Conservation (phyloP, 2,113 vertebrate species). For the Stigmatopora argus region DNA sequence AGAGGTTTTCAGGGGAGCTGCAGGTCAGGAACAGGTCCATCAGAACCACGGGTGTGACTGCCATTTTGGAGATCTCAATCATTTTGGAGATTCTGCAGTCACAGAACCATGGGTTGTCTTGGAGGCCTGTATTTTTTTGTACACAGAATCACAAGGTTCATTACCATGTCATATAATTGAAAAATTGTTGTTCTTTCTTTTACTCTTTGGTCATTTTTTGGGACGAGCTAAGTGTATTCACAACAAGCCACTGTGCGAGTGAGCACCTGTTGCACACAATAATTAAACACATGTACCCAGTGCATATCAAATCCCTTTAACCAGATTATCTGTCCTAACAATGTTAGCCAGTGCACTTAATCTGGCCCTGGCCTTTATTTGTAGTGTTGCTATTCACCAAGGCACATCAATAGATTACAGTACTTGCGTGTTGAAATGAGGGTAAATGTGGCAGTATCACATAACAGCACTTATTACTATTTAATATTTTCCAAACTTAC, state of each 20-base stretch:
- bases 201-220: not conserved
- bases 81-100: constrained; percentile 92
- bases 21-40: constrained; percentile 83
- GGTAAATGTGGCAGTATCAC: not conserved
- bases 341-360: constrained; percentile 48
- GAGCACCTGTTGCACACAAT: constrained; percentile 35
- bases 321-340: constrained; percentile 64
- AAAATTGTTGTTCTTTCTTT: not conserved
- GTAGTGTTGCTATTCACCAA: constrained; percentile 12
- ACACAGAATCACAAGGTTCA: not conserved
- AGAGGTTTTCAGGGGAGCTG: constrained; percentile 79
- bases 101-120: constrained; percentile 95
- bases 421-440: not conserved
- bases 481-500: constrained; percentile 5
- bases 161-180: not conserved
- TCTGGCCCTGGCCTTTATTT: constrained; percentile 33
- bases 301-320: constrained; percentile 51
- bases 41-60: constrained; percentile 70
- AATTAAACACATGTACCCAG: constrained; percentile 27
- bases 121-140: constrained; percentile 73
- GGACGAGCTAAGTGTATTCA: not conserved
- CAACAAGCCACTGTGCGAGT: constrained; percentile 6
- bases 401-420: constrained; percentile 5
- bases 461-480: not conserved
- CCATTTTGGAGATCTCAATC: constrained; percentile 84